Evolutionary conservation across 2,113 vertebrate genomes (phyloP), one percentile per base, ranked within the genome.

Genomic region (Plecturocebus donacophilus): DNA sequence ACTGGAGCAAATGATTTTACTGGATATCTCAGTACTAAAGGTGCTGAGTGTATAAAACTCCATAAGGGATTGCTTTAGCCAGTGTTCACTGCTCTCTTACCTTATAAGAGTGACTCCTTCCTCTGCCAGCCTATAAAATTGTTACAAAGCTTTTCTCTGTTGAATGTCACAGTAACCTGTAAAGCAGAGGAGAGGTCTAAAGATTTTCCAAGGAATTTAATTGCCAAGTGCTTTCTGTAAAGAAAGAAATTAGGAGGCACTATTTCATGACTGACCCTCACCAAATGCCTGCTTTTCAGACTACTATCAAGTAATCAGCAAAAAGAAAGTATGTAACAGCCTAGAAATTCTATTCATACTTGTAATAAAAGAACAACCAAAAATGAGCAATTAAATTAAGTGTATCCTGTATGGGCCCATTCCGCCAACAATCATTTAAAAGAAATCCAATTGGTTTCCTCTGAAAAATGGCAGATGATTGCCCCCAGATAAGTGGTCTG

Each of bases 401-500:
- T 61, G 8, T 68, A 68, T 81, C 70, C 23, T 56, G 9, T 87
- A 79, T 25, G 3, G 25, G 83, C 40, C 49, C 88, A 83, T 85
- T 94, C 23, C 61, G 70, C 7, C 52, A 79, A 85, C 88, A 49
- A 94, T 89, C 38, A 88, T 90, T 96, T 96, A 71, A 17, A 97
- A 64, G 70, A 96, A 97, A 90, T 83, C 42, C 87, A 93, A 95
- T 84, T 86, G 79, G 56, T 95, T 97, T 97, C 9, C 13, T 77
- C 70, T 87, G 45, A 80, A 97, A 97, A 94, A 76, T 49, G 64
- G 25, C 75, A 95, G 58, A 94, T 95, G 81, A 96, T 92, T 96
- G 77, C 16, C 85, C 61, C n/a, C 23, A 95, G 96, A 95, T 96
- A 96, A 97, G 88, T 83, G 68, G 58, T 92, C 76, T 93, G 54